Percentiles rank a stretch among this genome's conserved stretches.
Evolutionary conservation across 2,797 vertebrate genomes (phyloP).

Genomic region (Thaleichthys pacificus): DNA sequence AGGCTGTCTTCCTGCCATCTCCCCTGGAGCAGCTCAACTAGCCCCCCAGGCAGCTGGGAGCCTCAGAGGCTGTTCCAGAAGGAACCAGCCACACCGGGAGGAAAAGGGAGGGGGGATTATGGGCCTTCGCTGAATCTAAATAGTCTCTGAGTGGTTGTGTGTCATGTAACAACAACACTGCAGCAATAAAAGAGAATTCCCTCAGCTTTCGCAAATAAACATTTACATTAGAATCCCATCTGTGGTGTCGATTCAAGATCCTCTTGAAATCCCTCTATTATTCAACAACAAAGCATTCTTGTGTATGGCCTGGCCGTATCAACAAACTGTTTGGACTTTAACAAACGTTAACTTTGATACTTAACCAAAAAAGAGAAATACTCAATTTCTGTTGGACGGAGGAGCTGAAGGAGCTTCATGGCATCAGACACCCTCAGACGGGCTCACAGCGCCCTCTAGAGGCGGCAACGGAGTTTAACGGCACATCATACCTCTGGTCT

Average conservation of each 20-base stretch:
- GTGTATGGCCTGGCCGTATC: too few species aligned
- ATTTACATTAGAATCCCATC: background rate
- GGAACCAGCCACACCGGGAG: background rate
- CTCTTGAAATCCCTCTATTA: background rate
- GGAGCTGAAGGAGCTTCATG: too few species aligned
- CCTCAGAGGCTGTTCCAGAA: constrained; percentile 1
- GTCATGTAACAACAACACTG: background rate
- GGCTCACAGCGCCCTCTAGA: background rate
- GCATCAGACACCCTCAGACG: background rate
- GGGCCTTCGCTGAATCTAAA: constrained; percentile 5
- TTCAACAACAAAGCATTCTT: too few species aligned
- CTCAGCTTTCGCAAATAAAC: background rate
- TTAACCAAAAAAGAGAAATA: too few species aligned
- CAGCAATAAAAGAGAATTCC: background rate
- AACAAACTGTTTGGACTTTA: too few species aligned
- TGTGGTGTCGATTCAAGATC: background rate
- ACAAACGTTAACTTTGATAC: too few species aligned
- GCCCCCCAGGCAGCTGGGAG: background rate
- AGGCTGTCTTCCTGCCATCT: constrained; percentile 3
- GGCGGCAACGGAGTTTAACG: too few species aligned
- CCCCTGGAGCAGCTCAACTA: constrained; percentile 1
- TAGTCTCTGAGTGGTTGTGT: background rate
- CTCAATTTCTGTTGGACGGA: too few species aligned
- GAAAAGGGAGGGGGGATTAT: background rate
- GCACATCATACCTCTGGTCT: background rate